Base-by-base conservation (phyloP, 64 coral and sea anemone species). In the Trachythela sp. region DNA sequence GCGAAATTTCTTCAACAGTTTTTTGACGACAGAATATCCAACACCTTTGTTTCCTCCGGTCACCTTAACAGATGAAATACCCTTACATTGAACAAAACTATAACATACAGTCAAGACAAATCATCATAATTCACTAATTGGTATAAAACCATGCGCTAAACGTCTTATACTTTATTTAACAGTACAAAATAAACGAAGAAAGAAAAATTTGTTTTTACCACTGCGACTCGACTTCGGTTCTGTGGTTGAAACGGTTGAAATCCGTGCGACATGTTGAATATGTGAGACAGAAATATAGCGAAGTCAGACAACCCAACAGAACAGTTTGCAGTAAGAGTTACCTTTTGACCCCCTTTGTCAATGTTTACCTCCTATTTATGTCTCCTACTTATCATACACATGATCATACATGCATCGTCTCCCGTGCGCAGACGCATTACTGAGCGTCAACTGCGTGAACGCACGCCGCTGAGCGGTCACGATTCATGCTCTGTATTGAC, bases 41-140 rank as follows among this genome's bases (percentile, higher is more conserved):
- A 80, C 75, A 39, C 75, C 75, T 35, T 80, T 80, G 75, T 80
- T 80, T 17, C 75, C 75, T 37, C 75, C 75, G 30, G 75, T 80
- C 9, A 80, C 75, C 75, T 80, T 5, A 2, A 80, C 7, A 30
- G 30, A 30, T 29, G 34, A 37, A 80, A 36, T 26, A 27, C 56
- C 20, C 24, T n/a, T 27, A 27, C 56, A 27, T 45, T 45, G 59
- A 68, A 68, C 59, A 22, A 6, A 80, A 36, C 33, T 35, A 11
- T 11, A 38, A 80, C 2, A 80, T 80, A 22, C 3, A 64, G 75
- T 17, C 20, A 35, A 80, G 37, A 80, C 75, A 9, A 34, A 37
- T 39, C 9, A 80, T 80, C 4, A 80, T 35, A 18, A 31, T 37
- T 36, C 15, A 35, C 33, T 37, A 35, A 80, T 37, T 35, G 32